Base-by-base conservation (phyloP, 1,140 invertebrate genomes). In the Bombus confusus region DNA sequence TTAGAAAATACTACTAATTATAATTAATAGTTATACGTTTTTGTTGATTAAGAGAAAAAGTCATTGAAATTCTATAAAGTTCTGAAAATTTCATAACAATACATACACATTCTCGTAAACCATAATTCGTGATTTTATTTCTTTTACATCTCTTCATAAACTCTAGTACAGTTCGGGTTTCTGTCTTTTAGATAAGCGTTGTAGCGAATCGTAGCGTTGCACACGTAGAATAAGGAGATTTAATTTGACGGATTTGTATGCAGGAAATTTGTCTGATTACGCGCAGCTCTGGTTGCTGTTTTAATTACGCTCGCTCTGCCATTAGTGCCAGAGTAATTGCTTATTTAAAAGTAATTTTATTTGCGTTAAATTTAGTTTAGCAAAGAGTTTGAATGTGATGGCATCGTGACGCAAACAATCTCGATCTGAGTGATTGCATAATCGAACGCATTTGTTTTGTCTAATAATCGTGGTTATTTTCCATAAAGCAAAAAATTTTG, bases 281-380 rank as follows among this genome's bases (percentile, higher is more conserved):
- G 69, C n/a, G 47, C 22, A 15, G 47, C 37, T 9, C 10, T 22
- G 37, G 52, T 34, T 52, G 80, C 18, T 73, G 52, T 81, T 81
- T 81, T 73, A 81, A 81, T 81, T 81, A n/a, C 69, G 22, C 15
- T 28, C n/a, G 8, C 34, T 73, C 52, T 13, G n/a, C n/a, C 80
- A 81, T 81, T 81, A 73, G 37, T 34, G 80, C 3, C 69, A n/a
- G 80, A 72, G 80, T 72, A 73, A 81, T 59, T 81, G 69, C 80
- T 81, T 81, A 73, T 81, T 81, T 81, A 81, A 73, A 69, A 62
- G 80, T 73, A 81, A 81, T 73, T 73, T 81, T 73, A 69, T 81
- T 73, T 72, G 69, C 80, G 52, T 73, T 73, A 69, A 81, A 73
- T 72, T 81, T 73, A 59, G 69, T 52, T 59, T 28, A 43, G 69